A percentile compares a stretch with the other conserved stretches of the same genome.
Conservation (phyloP, 2,113 vertebrate species). For the Lichenostomus cassidix region DNA sequence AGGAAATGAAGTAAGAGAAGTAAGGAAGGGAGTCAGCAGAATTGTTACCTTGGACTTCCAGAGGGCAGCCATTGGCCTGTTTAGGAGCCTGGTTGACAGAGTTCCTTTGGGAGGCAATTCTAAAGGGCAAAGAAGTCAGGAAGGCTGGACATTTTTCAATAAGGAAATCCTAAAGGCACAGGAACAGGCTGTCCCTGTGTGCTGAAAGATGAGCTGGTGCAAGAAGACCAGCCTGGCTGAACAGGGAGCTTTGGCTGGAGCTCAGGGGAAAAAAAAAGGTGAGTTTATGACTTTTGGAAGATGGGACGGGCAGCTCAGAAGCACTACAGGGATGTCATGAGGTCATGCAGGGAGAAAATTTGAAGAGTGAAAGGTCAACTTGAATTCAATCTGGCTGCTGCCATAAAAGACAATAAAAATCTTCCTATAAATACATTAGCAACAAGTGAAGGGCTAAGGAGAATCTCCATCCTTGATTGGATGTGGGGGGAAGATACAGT, state of each 20-base stretch:
- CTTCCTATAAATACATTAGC: neutral
- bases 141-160: neutral
- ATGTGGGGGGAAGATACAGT: fast-evolving
- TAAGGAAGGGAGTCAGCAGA: neutral
- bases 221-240: neutral
- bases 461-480: neutral
- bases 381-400: neutral
- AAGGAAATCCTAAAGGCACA: neutral
- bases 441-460: neutral
- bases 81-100: neutral
- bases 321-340: too few relatives aligned
- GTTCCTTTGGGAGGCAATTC: neutral
- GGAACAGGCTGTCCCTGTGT: fast-evolving
- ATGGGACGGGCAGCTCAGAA: neutral
- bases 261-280: neutral
- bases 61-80: neutral
- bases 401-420: neutral
- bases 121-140: neutral
- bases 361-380: neutral
- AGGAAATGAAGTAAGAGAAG: neutral
- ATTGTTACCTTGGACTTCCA: neutral
- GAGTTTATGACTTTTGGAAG: neutral
- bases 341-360: neutral
- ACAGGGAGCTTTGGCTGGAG: neutral
- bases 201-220: neutral